Evolutionary conservation across 37 sponge, comb jelly and placozoan genomes (phyloP).

Genomic region (Crambe crambe): DNA sequence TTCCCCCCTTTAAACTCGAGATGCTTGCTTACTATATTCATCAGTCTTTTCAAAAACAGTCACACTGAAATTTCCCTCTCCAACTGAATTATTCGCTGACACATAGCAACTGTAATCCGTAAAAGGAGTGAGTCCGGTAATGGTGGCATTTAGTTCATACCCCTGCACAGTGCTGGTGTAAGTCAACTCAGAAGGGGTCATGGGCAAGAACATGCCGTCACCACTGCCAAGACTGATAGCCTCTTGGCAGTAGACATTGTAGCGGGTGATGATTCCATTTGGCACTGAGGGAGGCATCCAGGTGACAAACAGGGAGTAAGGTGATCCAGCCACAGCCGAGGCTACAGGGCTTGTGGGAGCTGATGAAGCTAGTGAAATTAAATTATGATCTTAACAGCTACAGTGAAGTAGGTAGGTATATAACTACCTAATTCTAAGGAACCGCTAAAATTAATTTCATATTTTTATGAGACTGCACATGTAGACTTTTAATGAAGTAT

Average conservation of each 20-base stretch:
- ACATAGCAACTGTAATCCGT: conserved; percentile 3
- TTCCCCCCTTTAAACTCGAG: too few species aligned
- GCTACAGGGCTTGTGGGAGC: neutral
- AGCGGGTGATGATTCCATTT: conserved; percentile 30
- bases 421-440: conserved; percentile 1
- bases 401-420: conserved; percentile 31
- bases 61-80: neutral
- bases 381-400: too few species aligned
- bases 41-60: neutral
- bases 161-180: neutral
- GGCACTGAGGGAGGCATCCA: conserved; percentile 21
- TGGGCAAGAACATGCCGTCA: too few species aligned
- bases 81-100: conserved; percentile 4
- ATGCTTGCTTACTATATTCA: conserved; percentile 5
- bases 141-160: too few species aligned
- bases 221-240: neutral
- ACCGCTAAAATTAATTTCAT: too few species aligned
- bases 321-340: neutral
- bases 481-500: too few species aligned
- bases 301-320: conserved; percentile 4
- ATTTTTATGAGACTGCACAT: too few species aligned
- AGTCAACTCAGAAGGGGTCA: neutral
- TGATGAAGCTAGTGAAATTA: neutral
- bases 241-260: conserved; percentile 1
- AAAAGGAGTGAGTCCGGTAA: conserved; percentile 9